Percentiles rank a stretch among this genome's conserved stretches.
Conservation (phyloP, 2,797 vertebrate genomes). For the Picus viridis region DNA sequence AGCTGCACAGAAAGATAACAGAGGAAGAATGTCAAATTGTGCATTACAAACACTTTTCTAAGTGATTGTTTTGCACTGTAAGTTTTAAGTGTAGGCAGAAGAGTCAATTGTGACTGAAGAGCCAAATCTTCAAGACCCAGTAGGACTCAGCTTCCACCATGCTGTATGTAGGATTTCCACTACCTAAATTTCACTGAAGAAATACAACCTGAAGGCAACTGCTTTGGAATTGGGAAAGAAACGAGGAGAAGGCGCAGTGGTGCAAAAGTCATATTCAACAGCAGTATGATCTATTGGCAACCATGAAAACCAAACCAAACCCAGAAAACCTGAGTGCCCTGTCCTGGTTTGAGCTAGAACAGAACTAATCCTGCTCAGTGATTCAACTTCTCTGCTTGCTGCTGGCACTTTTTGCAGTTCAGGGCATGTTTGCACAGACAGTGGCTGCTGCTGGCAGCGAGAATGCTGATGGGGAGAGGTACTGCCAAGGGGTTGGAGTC, state of each 20-base stretch:
- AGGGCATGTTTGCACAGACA: no score
- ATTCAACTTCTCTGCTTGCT: no score
- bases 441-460: no score
- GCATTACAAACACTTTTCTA: not conserved
- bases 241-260: not conserved
- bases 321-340: not conserved
- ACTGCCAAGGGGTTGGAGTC: no score
- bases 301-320: not conserved
- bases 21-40: not conserved
- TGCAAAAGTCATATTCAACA: not conserved
- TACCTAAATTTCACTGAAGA: not conserved
- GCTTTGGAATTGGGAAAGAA: not conserved
- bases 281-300: not conserved
- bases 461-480: no score
- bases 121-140: no score
- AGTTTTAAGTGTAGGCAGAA: not conserved
- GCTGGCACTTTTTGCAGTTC: no score
- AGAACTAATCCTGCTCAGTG: no score
- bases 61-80: not conserved
- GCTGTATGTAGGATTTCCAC: not conserved
- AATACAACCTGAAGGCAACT: not conserved
- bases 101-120: not conserved
- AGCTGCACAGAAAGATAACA: slow-evolving; percentile 1
- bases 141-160: no score
- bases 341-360: no score